Evolutionary conservation across 2,113 vertebrate genomes (phyloP).

Genomic region (Tragelaphus imberbis): DNA sequence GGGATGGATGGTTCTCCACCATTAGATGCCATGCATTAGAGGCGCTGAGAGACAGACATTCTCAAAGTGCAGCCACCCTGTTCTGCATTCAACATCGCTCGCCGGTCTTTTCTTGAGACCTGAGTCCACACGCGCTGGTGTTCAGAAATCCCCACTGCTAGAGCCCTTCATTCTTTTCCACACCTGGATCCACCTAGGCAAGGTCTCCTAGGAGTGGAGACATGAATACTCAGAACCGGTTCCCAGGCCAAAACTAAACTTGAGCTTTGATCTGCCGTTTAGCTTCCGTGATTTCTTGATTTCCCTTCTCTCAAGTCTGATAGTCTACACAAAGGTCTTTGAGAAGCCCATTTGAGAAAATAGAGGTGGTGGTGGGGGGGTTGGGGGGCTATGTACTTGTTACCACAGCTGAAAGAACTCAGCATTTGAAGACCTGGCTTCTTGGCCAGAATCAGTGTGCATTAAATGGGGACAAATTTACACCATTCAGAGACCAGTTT

Average conservation of each 20-base stretch:
- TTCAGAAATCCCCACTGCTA: neutral
- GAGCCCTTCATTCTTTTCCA: neutral
- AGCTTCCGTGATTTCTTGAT: neutral
- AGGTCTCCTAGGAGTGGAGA: neutral
- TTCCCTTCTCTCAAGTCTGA: neutral
- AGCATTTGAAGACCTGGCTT: neutral
- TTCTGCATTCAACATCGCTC: neutral
- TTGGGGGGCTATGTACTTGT: neutral
- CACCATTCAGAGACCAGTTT: neutral
- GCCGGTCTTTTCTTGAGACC: neutral
- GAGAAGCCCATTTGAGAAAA: neutral
- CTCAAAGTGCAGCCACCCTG: neutral
- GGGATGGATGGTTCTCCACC: rapidly evolving
- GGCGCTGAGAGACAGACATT: neutral
- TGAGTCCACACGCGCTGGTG: neutral
- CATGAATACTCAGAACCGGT: neutral
- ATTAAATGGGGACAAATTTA: neutral
- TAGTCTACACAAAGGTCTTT: neutral
- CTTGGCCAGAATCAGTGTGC: neutral
- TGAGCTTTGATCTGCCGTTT: neutral
- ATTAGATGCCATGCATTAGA: neutral
- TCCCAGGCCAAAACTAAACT: neutral
- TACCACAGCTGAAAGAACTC: too few relatives aligned
- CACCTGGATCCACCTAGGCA: neutral
- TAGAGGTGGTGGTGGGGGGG: neutral